These are phyloP conservation scores for Drosophila parvula DNA, from an alignment of 1,140 invertebrate species.

Conservation along the genomic window DNA sequence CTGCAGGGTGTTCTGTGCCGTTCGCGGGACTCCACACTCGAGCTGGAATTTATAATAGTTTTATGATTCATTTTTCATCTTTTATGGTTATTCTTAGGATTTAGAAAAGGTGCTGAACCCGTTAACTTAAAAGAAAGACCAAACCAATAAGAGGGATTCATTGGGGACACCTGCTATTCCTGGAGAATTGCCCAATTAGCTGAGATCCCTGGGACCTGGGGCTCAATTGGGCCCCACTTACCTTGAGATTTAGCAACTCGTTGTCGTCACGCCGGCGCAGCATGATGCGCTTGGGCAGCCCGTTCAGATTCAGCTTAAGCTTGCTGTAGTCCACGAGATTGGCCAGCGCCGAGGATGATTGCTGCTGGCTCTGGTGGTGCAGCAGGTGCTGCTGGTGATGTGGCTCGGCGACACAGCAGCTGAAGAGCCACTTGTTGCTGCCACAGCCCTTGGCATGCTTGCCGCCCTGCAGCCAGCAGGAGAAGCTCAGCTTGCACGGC, in stretches of 20 bases:
- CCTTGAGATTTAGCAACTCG: constrained; percentile 67
- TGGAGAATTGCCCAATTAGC: constrained; percentile 3
- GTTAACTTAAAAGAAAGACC: not conserved
- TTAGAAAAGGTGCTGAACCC: not conserved
- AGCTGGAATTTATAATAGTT: constrained; percentile 65
- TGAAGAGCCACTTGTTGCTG: constrained; percentile 87
- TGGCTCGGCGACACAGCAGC: constrained; percentile 86
- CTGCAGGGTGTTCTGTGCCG: constrained; percentile 85
- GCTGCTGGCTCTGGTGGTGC: constrained; percentile 85
- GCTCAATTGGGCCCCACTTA: constrained; percentile 38
- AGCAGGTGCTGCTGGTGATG: constrained; percentile 85
- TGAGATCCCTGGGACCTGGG: not conserved
- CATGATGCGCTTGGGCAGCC: constrained; percentile 76
- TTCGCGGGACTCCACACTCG: constrained; percentile 87
- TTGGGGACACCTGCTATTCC: not conserved
- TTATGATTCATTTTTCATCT: not conserved
- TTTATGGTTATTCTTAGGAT: not conserved
- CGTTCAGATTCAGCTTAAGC: constrained; percentile 57
- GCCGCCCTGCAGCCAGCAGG: constrained; percentile 90
- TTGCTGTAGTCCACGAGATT: constrained; percentile 74
- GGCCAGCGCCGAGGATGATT: constrained; percentile 53
- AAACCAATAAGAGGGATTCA: not conserved
- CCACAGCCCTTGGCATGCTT: constrained; percentile 87
- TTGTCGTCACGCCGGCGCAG: constrained; percentile 76
- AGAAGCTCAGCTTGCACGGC: constrained; percentile 88